These are phyloP conservation scores for Cerceris rybyensis DNA, from an alignment of 2,888 invertebrate genomes.

Conservation along the genomic window DNA sequence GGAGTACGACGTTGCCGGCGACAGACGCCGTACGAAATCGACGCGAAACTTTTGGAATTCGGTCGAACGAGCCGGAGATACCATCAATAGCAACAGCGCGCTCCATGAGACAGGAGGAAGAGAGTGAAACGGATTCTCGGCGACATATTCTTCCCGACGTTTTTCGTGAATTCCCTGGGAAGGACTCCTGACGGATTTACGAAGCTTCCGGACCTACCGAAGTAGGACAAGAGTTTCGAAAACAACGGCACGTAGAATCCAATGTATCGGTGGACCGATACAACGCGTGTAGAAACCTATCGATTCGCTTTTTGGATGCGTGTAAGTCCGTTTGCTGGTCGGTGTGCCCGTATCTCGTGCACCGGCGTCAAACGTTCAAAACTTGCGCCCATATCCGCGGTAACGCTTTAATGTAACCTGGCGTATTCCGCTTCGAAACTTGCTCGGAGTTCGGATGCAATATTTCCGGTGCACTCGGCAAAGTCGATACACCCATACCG, in stretches of 20 bases:
- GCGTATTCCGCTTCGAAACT: constrained; percentile 60
- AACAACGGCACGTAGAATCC: constrained; percentile 53
- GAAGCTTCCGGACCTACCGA: constrained; percentile 33
- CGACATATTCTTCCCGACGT: constrained; percentile 62
- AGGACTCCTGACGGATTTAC: constrained; percentile 64
- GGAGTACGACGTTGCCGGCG: constrained; percentile 5
- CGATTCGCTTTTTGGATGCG: background rate
- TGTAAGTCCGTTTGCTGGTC: constrained; percentile 8
- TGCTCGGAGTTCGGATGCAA: constrained; percentile 54
- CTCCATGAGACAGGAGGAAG: too few relatives aligned
- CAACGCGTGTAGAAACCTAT: background rate
- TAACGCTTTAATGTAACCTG: constrained; percentile 66
- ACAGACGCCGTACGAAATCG: constrained; percentile 42
- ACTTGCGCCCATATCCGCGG: constrained; percentile 59
- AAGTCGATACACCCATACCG: constrained; percentile 49
- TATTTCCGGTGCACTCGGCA: constrained; percentile 58
- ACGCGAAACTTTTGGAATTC: constrained; percentile 58
- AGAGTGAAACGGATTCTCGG: constrained; percentile 22
- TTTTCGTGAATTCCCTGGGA: constrained; percentile 37
- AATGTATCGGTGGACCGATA: background rate
- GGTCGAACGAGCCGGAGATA: constrained; percentile 48
- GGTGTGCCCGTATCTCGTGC: constrained; percentile 2
- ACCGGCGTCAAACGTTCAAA: constrained; percentile 59
- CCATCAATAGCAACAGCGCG: constrained; percentile 33
- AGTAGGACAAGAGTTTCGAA: constrained; percentile 51